Percentiles rank a stretch among this genome's conserved stretches.
phyloP scores from a whole-genome alignment of 2,888 invertebrate genomes.

The Azorinus chamasolen region DNA sequence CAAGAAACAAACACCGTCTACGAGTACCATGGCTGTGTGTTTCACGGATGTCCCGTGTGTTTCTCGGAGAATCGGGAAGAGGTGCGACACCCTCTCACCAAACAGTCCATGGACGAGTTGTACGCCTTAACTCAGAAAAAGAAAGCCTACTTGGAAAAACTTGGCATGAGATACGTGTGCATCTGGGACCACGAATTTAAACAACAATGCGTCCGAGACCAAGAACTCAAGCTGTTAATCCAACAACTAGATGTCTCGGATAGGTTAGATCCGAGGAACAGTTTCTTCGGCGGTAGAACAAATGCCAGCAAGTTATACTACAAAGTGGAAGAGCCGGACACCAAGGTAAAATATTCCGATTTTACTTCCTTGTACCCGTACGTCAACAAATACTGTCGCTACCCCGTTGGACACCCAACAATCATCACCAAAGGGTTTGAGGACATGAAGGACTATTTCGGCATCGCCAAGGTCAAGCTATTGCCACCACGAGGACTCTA shows the following conservation, averaged over 20 bases:
- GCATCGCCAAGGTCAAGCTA: slow-evolving; percentile 31
- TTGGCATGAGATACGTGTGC: slow-evolving; percentile 48
- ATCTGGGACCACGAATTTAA: slow-evolving; percentile 25
- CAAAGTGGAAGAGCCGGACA: slow-evolving; percentile 37
- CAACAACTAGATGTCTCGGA: slow-evolving; percentile 29
- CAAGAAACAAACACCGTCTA: slow-evolving; percentile 22
- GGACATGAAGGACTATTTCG: slow-evolving; percentile 30
- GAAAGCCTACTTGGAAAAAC: slow-evolving; percentile 17
- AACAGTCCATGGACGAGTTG: slow-evolving; percentile 23
- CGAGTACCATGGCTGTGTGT: slow-evolving; percentile 44
- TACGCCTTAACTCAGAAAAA: slow-evolving; percentile 43
- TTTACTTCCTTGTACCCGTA: slow-evolving; percentile 70
- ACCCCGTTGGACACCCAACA: slow-evolving; percentile 67
- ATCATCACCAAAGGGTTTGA: slow-evolving; percentile 23
- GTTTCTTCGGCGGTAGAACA: slow-evolving; percentile 74
- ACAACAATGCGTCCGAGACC: slow-evolving; percentile 30
- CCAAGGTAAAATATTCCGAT: slow-evolving; percentile 63
- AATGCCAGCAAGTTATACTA: slow-evolving; percentile 66
- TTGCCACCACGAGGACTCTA: slow-evolving; percentile 68
- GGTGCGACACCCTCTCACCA: slow-evolving; percentile 8
- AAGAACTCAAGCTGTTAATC: slow-evolving; percentile 7
- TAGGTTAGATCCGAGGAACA: slow-evolving; percentile 66
- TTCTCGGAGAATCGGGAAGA: no score
- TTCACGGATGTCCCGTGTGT: slow-evolving; percentile 33
- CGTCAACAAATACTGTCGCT: slow-evolving; percentile 64